Percentiles rank a stretch among this genome's conserved stretches.
Evolutionary conservation across 2,113 vertebrate genomes (phyloP).

Genomic region (Trochalopteron elliotii): DNA sequence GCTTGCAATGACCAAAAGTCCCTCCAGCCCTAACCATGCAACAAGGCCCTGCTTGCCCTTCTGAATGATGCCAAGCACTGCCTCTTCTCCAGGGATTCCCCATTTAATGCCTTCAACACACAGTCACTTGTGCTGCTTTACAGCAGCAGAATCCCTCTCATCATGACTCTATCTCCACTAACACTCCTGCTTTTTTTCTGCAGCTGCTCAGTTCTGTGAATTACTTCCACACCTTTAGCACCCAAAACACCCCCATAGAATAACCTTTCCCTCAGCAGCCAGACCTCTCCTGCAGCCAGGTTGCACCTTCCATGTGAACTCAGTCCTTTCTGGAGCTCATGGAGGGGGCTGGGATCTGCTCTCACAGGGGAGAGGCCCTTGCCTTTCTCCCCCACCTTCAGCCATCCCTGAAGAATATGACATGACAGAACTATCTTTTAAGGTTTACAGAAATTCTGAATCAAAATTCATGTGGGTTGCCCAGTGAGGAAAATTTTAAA

Average conservation of each 20-base stretch:
- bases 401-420: neutral
- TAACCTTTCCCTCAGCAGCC: neutral
- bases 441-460: neutral
- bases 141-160: neutral
- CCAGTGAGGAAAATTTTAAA: neutral
- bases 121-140: neutral
- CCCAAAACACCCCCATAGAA: neutral
- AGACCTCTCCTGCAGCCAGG: neutral
- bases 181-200: neutral
- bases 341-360: fast-evolving
- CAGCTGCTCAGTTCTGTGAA: neutral
- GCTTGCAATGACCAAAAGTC: neutral
- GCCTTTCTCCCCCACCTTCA: fast-evolving
- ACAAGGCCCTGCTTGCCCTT: neutral
- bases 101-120: neutral
- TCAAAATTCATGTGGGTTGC: neutral
- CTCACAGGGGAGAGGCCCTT: neutral
- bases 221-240: neutral
- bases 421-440: neutral
- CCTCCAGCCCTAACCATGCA: neutral
- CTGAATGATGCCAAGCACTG: fast-evolving
- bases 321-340: neutral
- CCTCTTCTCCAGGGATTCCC: neutral
- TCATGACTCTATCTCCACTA: fast-evolving
- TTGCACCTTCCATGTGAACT: neutral